phyloP scores from a whole-genome alignment of 2,888 invertebrate species.

The Lithophane ornitopus region DNA sequence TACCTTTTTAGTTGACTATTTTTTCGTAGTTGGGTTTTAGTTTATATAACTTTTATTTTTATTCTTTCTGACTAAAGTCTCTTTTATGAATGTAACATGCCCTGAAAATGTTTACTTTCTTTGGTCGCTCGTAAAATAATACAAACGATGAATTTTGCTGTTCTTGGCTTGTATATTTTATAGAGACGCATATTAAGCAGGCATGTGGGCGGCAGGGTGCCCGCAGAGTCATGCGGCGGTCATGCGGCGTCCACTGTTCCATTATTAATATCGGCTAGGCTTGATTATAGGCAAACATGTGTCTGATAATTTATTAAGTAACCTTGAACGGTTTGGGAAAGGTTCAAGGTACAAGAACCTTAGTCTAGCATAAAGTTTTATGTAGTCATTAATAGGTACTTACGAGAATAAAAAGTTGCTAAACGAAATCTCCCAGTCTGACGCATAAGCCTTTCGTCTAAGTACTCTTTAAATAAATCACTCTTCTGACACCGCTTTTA shows the following conservation, averaged over 20 bases:
- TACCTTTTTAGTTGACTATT: too few species aligned
- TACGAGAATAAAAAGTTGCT: background rate
- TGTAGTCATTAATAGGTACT: background rate
- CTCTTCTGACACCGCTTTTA: background rate
- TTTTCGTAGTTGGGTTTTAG: too few species aligned
- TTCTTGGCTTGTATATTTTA: conserved; percentile 22
- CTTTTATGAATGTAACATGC: background rate
- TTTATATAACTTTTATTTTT: too few species aligned
- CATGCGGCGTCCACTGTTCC: conserved; percentile 17
- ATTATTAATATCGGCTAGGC: conserved; percentile 27
- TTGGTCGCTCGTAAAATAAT: conserved; percentile 22
- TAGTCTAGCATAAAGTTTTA: background rate
- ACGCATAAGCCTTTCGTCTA: conserved; percentile 5
- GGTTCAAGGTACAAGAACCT: background rate
- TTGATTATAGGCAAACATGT: conserved; percentile 3
- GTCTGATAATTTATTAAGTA: background rate
- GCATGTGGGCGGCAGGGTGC: conserved; percentile 1
- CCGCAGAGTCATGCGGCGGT: conserved; percentile 1
- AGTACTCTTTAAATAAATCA: conserved; percentile 43
- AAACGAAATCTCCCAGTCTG: background rate
- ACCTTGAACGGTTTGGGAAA: background rate
- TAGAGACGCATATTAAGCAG: conserved; percentile 37
- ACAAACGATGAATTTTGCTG: background rate
- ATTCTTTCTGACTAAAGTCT: background rate
- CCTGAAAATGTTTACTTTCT: background rate